Conservation (phyloP, 2,888 invertebrate species). For the Euplexia lucipara region DNA sequence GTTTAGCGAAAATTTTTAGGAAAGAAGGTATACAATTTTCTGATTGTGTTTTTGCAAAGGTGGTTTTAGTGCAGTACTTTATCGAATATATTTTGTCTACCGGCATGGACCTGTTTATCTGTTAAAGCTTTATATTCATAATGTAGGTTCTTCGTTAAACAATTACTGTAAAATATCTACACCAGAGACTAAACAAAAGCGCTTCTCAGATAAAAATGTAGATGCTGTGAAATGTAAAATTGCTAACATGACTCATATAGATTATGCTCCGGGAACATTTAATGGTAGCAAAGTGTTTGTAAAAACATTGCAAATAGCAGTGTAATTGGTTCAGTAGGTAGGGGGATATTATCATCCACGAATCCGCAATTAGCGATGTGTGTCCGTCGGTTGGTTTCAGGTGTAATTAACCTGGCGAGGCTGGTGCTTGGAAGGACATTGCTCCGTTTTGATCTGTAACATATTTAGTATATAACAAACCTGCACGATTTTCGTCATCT, state of each 20-base stretch:
- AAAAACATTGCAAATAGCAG: constrained; percentile 15
- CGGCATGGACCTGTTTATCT: neutral
- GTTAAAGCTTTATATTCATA: constrained; percentile 28
- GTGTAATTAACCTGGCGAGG: constrained; percentile 24
- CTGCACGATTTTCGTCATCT: constrained; percentile 99
- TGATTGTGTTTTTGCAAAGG: neutral
- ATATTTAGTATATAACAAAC: constrained; percentile 86
- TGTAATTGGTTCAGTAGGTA: constrained; percentile 10
- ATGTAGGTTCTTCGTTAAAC: constrained; percentile 27
- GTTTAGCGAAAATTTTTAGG: no score
- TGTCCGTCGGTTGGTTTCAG: neutral
- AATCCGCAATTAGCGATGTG: neutral
- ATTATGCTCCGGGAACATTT: constrained; percentile 33
- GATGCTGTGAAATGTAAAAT: constrained; percentile 35
- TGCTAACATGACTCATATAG: constrained; percentile 45
- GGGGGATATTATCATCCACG: constrained; percentile 11
- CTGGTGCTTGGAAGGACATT: constrained; percentile 22
- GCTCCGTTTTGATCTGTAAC: constrained; percentile 28
- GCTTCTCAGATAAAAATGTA: constrained; percentile 56
- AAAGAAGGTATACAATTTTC: no score
- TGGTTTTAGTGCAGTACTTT: neutral
- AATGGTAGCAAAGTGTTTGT: constrained; percentile 11
- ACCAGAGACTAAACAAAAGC: constrained; percentile 60
- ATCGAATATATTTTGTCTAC: neutral
- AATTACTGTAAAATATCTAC: constrained; percentile 28